phyloP scores from a whole-genome alignment of 2,113 vertebrate species.

The Oryzias curvinotus region DNA sequence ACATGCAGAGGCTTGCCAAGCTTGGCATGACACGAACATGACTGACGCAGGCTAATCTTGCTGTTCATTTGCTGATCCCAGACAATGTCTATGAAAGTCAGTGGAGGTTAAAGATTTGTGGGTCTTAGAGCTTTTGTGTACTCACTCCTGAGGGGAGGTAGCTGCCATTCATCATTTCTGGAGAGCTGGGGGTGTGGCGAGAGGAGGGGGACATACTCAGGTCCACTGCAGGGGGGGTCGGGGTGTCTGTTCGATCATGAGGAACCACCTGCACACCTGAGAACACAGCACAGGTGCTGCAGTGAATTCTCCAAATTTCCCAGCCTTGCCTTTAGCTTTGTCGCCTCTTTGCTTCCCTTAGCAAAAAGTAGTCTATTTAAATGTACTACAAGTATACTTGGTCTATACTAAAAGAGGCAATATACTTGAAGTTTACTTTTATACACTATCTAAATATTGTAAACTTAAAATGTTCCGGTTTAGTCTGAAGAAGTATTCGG shows the following conservation, averaged over 20 bases:
- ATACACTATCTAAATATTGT: too few species aligned
- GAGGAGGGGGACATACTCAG: slow-evolving; percentile 89
- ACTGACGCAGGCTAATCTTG: slow-evolving; percentile 39
- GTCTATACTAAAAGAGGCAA: too few species aligned
- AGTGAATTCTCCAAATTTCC: neutral
- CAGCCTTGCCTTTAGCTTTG: too few species aligned
- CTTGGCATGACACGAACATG: slow-evolving; percentile 33
- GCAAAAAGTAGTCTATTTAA: too few species aligned
- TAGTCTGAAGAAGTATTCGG: too few species aligned
- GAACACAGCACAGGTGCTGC: slow-evolving; percentile 6
- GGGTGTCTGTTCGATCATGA: slow-evolving; percentile 80
- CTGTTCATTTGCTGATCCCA: slow-evolving; percentile 52
- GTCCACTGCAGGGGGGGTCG: slow-evolving; percentile 85
- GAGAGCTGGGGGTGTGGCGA: slow-evolving; percentile 83
- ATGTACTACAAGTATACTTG: too few species aligned
- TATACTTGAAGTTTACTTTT: too few species aligned
- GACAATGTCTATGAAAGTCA: slow-evolving; percentile 15
- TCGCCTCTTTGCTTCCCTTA: too few species aligned
- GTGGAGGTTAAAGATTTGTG: neutral
- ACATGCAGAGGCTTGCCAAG: slow-evolving; percentile 20
- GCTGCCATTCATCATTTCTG: slow-evolving; percentile 82
- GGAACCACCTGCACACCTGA: slow-evolving; percentile 76
- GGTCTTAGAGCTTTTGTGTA: neutral
- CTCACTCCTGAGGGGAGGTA: slow-evolving; percentile 82
- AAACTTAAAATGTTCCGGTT: too few species aligned